Percentiles rank a stretch among this genome's conserved stretches.
Conservation (phyloP, 2,888 invertebrate species). For the Spatulosminthurus flaviceps region DNA sequence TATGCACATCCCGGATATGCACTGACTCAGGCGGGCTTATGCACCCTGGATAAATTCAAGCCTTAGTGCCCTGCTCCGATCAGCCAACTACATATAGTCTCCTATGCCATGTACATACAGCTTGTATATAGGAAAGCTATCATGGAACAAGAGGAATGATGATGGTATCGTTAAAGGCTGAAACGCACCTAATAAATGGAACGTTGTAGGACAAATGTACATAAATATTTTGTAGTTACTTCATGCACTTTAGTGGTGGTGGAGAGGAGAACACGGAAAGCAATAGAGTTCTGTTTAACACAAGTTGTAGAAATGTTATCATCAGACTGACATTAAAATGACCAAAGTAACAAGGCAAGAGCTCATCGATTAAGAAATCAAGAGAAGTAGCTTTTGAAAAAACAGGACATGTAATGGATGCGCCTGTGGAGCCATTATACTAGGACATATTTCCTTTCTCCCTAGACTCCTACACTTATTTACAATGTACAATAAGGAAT, state of each 20-base stretch:
- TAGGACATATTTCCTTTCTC: background rate
- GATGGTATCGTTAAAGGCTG: slow-evolving; percentile 40
- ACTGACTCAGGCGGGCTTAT: slow-evolving; percentile 22
- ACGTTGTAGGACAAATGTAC: slow-evolving; percentile 18
- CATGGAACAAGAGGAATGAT: slow-evolving; percentile 21
- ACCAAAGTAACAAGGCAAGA: background rate
- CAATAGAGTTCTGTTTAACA: background rate
- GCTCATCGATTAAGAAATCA: slow-evolving; percentile 36
- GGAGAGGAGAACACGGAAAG: background rate
- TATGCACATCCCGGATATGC: slow-evolving; percentile 45
- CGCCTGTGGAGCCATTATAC: background rate
- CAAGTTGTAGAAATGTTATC: slow-evolving; percentile 1
- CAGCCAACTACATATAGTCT: background rate
- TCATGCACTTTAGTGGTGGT: too few species aligned
- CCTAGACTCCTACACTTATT: background rate
- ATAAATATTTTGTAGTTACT: background rate
- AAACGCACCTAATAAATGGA: slow-evolving; percentile 33
- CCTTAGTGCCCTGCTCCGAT: slow-evolving; percentile 32
- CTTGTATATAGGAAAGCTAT: background rate
- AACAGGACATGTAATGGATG: background rate
- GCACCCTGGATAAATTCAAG: slow-evolving; percentile 21
- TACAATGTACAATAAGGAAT: too few species aligned
- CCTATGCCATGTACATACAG: background rate
- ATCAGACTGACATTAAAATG: slow-evolving; percentile 1
- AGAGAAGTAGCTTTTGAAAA: background rate